Conservation (phyloP, 2,888 invertebrate species). For the Ophion costatus region DNA sequence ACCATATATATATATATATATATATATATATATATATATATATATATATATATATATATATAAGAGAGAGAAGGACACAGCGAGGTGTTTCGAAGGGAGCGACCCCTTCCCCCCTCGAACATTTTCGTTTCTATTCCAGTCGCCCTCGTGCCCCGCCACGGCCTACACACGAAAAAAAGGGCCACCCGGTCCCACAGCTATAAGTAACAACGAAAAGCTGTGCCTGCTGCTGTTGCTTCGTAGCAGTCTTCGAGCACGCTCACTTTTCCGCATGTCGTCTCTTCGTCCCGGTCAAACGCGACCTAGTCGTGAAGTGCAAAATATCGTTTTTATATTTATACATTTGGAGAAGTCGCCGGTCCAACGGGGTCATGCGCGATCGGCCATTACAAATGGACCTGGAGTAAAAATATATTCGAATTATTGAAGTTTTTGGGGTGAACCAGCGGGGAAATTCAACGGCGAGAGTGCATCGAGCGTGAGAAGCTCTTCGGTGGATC, state of each 20-base stretch:
- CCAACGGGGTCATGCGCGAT: conserved; percentile 8
- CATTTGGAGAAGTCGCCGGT: neutral
- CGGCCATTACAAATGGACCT: neutral
- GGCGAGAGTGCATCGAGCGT: conserved; percentile 15
- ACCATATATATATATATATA: neutral
- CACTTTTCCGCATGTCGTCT: neutral
- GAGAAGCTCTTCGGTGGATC: conserved; percentile 37
- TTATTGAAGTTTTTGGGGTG: neutral
- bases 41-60: neutral
- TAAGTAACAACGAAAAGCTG: conserved; percentile 27
- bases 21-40: no score
- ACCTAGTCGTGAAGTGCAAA: neutral
- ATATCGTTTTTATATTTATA: neutral
- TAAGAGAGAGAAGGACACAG: conserved; percentile 42
- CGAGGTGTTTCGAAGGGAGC: conserved; percentile 60
- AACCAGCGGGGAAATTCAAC: neutral
- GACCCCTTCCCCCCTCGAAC: conserved; percentile 75
- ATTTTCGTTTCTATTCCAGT: conserved; percentile 79
- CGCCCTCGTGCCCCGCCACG: conserved; percentile 70
- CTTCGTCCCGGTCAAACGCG: neutral
- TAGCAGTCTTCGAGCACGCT: neutral
- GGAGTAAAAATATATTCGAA: neutral
- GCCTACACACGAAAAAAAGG: conserved; percentile 67
- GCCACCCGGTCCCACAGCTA: conserved; percentile 60
- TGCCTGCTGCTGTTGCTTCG: conserved; percentile 14